Evolutionary conservation across 2,797 vertebrate genomes (phyloP).

Genomic region (Coracias cyanogaster): DNA sequence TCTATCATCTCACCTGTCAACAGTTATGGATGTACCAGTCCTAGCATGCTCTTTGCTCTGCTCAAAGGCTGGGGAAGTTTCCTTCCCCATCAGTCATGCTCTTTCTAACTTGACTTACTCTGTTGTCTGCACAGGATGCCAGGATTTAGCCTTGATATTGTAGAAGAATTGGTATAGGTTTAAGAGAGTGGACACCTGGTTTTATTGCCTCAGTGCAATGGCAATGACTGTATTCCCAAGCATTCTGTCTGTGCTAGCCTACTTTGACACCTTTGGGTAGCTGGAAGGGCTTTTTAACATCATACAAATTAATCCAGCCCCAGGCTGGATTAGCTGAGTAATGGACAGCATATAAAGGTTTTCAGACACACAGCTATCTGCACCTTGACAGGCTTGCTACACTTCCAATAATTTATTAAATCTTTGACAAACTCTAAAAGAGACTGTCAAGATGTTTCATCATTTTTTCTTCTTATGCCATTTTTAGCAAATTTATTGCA

Average conservation of each 20-base stretch:
- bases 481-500: slow-evolving; percentile 72
- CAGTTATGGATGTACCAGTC: not conserved
- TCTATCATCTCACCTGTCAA: not conserved
- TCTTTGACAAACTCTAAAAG: slow-evolving; percentile 69
- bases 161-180: not conserved
- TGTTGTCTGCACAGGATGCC: not conserved
- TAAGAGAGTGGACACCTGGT: slow-evolving; percentile 13
- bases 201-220: not conserved
- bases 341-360: slow-evolving; percentile 66
- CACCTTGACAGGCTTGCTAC: slow-evolving; percentile 58
- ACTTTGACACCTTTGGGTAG: slow-evolving; percentile 55
- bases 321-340: slow-evolving; percentile 61
- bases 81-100: not conserved
- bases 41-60: not conserved
- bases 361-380: slow-evolving; percentile 57
- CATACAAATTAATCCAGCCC: slow-evolving; percentile 72
- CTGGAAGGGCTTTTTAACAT: slow-evolving; percentile 64
- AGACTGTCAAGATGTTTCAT: slow-evolving; percentile 63
- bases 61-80: not conserved
- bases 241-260: slow-evolving; percentile 14
- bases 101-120: not conserved
- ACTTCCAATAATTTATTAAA: slow-evolving; percentile 62
- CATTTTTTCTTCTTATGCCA: slow-evolving; percentile 53
- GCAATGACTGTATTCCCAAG: not conserved
- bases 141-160: not conserved